Evolutionary conservation across 2,888 invertebrate species (phyloP).

Genomic region (Anoplius nigerrimus): DNA sequence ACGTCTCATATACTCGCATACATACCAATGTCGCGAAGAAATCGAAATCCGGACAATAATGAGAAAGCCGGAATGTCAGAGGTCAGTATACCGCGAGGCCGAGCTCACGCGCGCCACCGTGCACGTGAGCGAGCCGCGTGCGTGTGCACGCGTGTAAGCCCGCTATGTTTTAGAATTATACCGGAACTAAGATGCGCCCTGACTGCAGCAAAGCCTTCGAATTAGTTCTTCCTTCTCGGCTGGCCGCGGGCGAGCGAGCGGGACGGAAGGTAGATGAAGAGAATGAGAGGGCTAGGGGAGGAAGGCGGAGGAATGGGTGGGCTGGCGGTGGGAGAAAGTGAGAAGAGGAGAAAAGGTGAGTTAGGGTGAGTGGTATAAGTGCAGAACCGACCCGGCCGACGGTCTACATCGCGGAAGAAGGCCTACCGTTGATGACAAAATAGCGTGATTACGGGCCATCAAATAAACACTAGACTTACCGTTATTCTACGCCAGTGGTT

Average conservation of each 20-base stretch:
- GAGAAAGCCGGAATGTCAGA: no score
- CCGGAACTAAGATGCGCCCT: constrained; percentile 62
- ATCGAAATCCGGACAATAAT: no score
- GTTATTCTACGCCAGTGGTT: constrained; percentile 69
- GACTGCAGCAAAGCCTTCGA: constrained; percentile 57
- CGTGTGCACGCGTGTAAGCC: constrained; percentile 33
- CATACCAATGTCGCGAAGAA: no score
- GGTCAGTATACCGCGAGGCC: no score
- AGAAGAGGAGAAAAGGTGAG: constrained; percentile 37
- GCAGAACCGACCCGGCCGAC: constrained; percentile 55
- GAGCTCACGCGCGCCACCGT: no score
- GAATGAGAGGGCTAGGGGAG: constrained; percentile 13
- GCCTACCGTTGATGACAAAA: constrained; percentile 72
- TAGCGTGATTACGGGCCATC: constrained; percentile 74
- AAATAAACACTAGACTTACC: constrained; percentile 73
- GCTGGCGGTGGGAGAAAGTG: constrained; percentile 10
- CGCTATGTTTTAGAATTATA: constrained; percentile 48
- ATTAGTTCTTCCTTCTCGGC: constrained; percentile 61
- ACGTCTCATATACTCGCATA: no score
- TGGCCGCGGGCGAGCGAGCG: constrained; percentile 26
- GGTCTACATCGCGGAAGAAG: constrained; percentile 66
- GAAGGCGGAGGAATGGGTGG: constrained; percentile 27
- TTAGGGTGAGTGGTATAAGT: constrained; percentile 55
- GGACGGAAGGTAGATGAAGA: constrained; percentile 8
- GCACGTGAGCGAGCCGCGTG: constrained; percentile 14